Evolutionary conservation across 1,140 invertebrate species (phyloP), one percentile per base, ranked within the genome.

Genomic region (Pseudomyrmex pallidus): DNA sequence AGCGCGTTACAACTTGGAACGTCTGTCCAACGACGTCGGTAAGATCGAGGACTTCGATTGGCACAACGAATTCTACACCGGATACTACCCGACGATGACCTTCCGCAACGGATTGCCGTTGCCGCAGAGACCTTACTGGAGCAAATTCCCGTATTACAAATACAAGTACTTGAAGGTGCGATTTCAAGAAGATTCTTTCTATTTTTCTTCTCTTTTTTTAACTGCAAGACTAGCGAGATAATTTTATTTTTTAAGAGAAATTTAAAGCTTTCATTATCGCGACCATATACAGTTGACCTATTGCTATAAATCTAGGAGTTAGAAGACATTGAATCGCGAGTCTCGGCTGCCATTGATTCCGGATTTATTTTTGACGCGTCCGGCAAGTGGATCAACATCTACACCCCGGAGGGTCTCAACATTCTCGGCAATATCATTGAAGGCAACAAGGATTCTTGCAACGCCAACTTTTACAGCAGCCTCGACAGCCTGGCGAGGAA

Each of bases 401-500:
- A 91, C 70, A 88, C 87, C 0, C 82, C 89, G 12, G 88, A 93
- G 7, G 94, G 93, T 46, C 85, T 92, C 59, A 92, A 95, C 74
- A 92, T 94, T 48, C 92, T 95, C 68, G 95, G 94, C 15, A 95
- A 95, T 82, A 86, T 95, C 5, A 94, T 95, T 8, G 94, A 96
- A 88, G 93, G 93, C 5, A 95, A 95, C 73, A 84, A 82, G 2
- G 94, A 95, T 84, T 95, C 94, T n/a, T 90, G 90, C 59, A 95
- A 96, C 90, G 84, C 54, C 13, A 70, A 93, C n/a, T 95, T 92
- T 90, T 96, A 96, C 90, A 96, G 95, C 20, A 93, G 94, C 66
- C 93, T 96, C 83, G 95, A 95, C 66, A 87, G 92, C 5, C 92
- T 91, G 10, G 90, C 90, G 5, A 91, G 93, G 35, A 92, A 93